Evolutionary conservation across 2,888 invertebrate species (phyloP).

Genomic region (Machimus rusticus): DNA sequence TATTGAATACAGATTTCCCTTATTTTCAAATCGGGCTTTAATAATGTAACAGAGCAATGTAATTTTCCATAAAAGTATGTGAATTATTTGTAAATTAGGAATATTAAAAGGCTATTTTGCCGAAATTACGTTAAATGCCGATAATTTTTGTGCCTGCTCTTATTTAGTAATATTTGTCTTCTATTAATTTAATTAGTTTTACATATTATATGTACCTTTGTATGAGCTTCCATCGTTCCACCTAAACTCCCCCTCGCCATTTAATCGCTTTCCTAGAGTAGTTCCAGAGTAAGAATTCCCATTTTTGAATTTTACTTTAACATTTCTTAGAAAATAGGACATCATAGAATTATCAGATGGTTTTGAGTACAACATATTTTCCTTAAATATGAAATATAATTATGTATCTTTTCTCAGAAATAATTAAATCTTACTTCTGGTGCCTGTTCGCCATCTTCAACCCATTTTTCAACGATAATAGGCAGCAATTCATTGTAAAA

Average conservation of each 20-base stretch:
- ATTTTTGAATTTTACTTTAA: conserved; percentile 36
- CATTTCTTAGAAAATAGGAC: not conserved
- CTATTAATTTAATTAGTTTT: not conserved
- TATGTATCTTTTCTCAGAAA: not conserved
- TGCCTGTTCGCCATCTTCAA: not conserved
- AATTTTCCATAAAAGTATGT: too few species aligned
- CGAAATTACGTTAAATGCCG: too few species aligned
- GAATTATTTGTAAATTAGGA: too few species aligned
- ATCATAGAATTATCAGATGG: not conserved
- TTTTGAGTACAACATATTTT: not conserved
- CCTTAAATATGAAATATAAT: not conserved
- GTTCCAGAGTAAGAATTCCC: conserved; percentile 34
- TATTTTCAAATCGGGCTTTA: too few species aligned
- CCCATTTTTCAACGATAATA: conserved; percentile 11
- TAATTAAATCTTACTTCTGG: not conserved
- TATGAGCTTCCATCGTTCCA: conserved; percentile 33
- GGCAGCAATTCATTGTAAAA: conserved; percentile 30
- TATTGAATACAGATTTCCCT: too few species aligned
- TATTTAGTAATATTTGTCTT: too few species aligned
- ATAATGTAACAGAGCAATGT: too few species aligned
- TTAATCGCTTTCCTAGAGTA: not conserved
- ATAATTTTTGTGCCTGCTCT: too few species aligned
- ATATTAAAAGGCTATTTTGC: too few species aligned
- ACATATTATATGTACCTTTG: conserved; percentile 17
- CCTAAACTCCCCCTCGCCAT: conserved; percentile 34